Evolutionary conservation across 1,140 invertebrate genomes (phyloP).

Genomic region (Rhynchophorus ferrugineus): DNA sequence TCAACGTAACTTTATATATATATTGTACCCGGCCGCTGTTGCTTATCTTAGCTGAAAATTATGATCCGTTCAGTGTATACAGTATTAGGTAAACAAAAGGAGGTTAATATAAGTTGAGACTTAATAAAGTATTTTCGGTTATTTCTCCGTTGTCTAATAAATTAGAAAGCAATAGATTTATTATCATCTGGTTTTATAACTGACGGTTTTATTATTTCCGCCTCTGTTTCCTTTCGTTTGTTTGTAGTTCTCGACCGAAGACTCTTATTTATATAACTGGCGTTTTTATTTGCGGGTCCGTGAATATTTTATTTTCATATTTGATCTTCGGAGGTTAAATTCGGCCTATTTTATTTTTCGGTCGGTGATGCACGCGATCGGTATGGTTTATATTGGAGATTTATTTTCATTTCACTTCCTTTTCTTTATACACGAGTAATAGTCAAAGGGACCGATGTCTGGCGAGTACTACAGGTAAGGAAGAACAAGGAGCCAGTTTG

Average conservation of each 20-base stretch:
- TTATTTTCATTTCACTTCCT: neutral
- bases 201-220: constrained; percentile 29
- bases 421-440: too few relatives aligned
- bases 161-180: constrained; percentile 22
- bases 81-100: constrained; percentile 8
- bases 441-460: too few relatives aligned
- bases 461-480: too few relatives aligned
- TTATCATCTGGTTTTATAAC: constrained; percentile 28
- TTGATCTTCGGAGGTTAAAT: neutral
- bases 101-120: constrained; percentile 13
- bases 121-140: constrained; percentile 21
- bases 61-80: constrained; percentile 4
- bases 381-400: neutral
- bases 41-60: constrained; percentile 5
- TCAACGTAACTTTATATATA: too few relatives aligned
- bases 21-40: neutral
- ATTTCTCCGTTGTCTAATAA: constrained; percentile 27
- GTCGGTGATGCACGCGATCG: neutral
- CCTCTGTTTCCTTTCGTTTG: constrained; percentile 24
- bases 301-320: neutral
- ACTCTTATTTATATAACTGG: constrained; percentile 13
- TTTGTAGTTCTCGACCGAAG: constrained; percentile 16
- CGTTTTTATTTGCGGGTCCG: constrained; percentile 8
- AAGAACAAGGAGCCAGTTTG: too few relatives aligned
- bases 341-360: neutral